A percentile compares a stretch with the other conserved stretches of the same genome.
These are phyloP conservation scores for Cavia aperea DNA, from an alignment of 2,113 vertebrate genomes.

Conservation along the genomic window DNA sequence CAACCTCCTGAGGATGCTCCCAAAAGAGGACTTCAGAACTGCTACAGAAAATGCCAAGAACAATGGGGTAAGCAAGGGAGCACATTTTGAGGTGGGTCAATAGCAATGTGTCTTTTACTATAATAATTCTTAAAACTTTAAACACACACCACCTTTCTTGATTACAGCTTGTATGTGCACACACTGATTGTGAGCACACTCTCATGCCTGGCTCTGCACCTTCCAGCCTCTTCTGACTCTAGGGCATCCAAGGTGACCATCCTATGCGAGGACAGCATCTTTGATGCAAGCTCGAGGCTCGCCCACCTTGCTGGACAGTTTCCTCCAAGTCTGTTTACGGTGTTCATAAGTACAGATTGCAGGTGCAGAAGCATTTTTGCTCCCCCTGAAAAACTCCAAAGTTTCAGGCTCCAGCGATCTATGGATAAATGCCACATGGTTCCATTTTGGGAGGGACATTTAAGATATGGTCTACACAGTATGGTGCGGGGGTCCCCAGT, in stretches of 20 bases:
- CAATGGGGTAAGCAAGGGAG: background rate
- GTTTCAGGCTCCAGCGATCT: background rate
- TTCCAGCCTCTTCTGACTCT: background rate
- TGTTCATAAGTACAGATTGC: background rate
- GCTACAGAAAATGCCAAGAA: background rate
- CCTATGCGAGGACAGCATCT: fast-evolving
- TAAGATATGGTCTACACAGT: background rate
- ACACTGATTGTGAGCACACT: background rate
- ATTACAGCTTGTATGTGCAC: background rate
- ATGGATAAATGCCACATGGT: background rate
- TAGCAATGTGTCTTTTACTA: background rate
- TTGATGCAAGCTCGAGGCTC: background rate
- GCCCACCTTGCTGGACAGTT: background rate
- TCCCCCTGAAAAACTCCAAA: background rate
- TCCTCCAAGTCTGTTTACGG: background rate
- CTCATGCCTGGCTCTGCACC: background rate
- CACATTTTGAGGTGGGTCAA: background rate
- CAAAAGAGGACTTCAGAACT: background rate
- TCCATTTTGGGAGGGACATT: background rate
- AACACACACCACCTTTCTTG: background rate
- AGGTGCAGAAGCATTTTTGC: background rate
- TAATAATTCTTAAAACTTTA: background rate
- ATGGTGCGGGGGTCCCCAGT: background rate
- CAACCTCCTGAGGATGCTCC: background rate
- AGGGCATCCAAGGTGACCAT: background rate